Evolutionary conservation across 2,113 vertebrate species (phyloP), one percentile per base, ranked within the genome.

Genomic region (Salvator merianae): DNA sequence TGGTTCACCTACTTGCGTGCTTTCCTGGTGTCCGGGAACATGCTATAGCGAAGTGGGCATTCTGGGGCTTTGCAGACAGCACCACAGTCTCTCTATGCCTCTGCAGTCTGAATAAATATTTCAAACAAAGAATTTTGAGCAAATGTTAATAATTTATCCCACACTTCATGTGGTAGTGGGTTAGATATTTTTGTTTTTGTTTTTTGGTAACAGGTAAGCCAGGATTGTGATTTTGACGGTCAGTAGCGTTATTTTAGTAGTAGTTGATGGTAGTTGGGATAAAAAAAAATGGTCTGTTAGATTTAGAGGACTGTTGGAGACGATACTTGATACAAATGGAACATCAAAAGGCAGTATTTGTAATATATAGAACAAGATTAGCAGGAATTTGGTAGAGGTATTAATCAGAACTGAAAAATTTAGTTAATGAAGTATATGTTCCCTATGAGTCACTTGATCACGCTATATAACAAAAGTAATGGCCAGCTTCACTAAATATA

Each of bases 371-470:
- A 85, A 32, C 78, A 40, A 28, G 2, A 3, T 66, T 7, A 2
- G 1, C 36, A 26, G 32, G 76, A 70, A 74, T 53, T 26, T 5
- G 5, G 22, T n/a, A 1, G 81, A 59, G 1, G 22, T 78, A 47
- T 66, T 75, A 78, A 0, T 22, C 72, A 81, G 76, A 82, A 28
- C 1, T 28, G 72, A 7, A 38, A 7, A 2, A 36, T 76, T 77
- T 65, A 12, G 38, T 85, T 53, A 66, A 59, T 28, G n/a, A 12
- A 53, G 1, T 59, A 12, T 34, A 5, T 78, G 7, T 40, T 79
- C 73, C 77, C 85, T 34, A 82, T 76, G 85, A 66, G 59, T 78
- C 38, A 59, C 1, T 38, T 78, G 47, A 26, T 81, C 62, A 1
- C 26, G 1, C 36, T 87, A 59, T 69, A 68, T 65, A 69, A 6